A percentile compares a stretch with the other conserved stretches of the same genome.
These are phyloP conservation scores for Sinocyclocheilus anophthalmus DNA, from an alignment of 2,113 vertebrate genomes.

Conservation along the genomic window DNA sequence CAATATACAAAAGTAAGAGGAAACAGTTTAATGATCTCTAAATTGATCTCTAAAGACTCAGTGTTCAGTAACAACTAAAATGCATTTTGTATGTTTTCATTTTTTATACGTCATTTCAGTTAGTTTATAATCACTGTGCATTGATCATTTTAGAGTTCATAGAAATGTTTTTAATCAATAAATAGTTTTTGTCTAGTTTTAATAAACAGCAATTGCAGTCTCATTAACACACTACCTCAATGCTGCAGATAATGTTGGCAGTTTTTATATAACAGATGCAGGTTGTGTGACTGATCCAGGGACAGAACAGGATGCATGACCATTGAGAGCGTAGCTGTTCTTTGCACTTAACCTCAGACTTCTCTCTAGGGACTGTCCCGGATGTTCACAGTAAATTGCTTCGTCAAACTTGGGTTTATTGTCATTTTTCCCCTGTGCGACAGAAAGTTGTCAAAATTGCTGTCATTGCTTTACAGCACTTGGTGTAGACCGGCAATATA, in stretches of 20 bases:
- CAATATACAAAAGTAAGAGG: background rate
- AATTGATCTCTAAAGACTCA: background rate
- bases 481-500: background rate
- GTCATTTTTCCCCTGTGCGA: background rate
- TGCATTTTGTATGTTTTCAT: background rate
- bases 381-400: background rate
- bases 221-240: background rate
- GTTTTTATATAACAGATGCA: background rate
- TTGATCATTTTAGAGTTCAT: background rate
- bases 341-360: background rate
- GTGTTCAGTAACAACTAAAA: background rate
- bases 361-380: background rate
- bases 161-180: background rate
- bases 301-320: background rate
- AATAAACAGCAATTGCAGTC: background rate
- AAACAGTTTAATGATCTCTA: background rate
- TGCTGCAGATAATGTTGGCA: background rate
- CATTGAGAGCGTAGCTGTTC: background rate
- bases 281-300: background rate
- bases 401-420: slow-evolving; percentile 18
- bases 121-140: background rate
- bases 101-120: background rate
- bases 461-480: background rate
- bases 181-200: background rate
- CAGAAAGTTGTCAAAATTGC: background rate